A percentile compares a stretch with the other conserved stretches of the same genome.
These are phyloP conservation scores for Perizoma affinitatum DNA, from an alignment of 2,888 invertebrate species.

Conservation along the genomic window DNA sequence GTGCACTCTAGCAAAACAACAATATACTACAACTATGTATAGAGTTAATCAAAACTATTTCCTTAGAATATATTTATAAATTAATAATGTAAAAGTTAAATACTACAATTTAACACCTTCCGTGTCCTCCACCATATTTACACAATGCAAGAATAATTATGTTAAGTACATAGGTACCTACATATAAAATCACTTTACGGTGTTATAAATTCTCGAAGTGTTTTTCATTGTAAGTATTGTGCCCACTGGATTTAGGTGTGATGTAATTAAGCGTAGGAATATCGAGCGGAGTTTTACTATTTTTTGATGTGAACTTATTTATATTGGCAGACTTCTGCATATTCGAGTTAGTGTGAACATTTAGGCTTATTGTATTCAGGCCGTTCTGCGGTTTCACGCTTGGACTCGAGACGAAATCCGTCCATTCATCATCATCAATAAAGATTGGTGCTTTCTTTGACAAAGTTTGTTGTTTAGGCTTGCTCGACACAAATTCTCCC, in stretches of 20 bases:
- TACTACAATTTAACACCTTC: constrained; percentile 15
- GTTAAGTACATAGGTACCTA: constrained; percentile 62
- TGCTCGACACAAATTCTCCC: constrained; percentile 85
- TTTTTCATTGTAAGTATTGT: constrained; percentile 67
- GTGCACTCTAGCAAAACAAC: constrained; percentile 25
- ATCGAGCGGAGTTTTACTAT: constrained; percentile 62
- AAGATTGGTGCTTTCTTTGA: constrained; percentile 58
- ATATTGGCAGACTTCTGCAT: constrained; percentile 60
- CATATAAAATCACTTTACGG: constrained; percentile 26
- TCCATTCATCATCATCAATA: constrained; percentile 79
- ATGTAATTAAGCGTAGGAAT: constrained; percentile 77
- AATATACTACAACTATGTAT: constrained; percentile 4
- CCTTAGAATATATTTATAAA: constrained; percentile 25
- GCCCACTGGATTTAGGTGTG: constrained; percentile 70
- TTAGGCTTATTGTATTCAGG: constrained; percentile 76
- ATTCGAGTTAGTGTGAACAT: constrained; percentile 74
- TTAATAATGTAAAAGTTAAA: constrained; percentile 33
- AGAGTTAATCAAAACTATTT: constrained; percentile 16
- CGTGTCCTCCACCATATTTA: constrained; percentile 37
- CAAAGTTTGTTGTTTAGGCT: constrained; percentile 59
- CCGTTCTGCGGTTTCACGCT: constrained; percentile 73
- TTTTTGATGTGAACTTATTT: constrained; percentile 57
- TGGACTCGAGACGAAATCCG: constrained; percentile 78
- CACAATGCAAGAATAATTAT: constrained; percentile 39
- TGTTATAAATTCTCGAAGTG: constrained; percentile 83